Conservation (phyloP, 2,113 vertebrate species). For the Sprattus sprattus region DNA sequence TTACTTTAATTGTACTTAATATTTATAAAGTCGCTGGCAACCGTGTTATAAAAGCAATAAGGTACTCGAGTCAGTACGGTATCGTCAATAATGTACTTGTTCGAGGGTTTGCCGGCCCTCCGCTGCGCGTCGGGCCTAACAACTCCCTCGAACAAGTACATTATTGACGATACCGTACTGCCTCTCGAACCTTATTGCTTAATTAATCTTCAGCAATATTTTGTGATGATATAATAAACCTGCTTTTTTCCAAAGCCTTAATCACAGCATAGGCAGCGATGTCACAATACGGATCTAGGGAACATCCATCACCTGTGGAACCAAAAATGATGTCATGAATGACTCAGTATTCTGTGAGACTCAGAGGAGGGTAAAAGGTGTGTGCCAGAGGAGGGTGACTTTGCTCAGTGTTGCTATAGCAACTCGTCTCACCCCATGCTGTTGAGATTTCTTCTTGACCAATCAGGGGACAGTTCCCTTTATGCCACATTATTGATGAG, state of each 20-base stretch:
- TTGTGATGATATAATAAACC: background rate
- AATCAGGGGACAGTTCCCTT: constrained; percentile 58
- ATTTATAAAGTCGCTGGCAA: no score
- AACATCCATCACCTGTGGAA: constrained; percentile 18
- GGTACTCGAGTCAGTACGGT: no score
- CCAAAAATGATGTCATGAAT: constrained; percentile 14
- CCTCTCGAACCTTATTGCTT: no score
- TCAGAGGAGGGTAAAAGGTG: background rate
- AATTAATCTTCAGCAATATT: background rate
- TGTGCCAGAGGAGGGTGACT: constrained; percentile 51
- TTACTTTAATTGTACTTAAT: no score
- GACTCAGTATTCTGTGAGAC: background rate
- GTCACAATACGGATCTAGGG: background rate
- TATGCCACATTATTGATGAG: constrained; percentile 67
- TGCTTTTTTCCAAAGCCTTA: background rate
- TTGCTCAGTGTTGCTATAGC: constrained; percentile 69
- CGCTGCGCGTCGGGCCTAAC: no score
- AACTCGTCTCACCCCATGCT: constrained; percentile 71
- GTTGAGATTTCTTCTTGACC: constrained; percentile 61
- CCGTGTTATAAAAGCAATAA: no score
- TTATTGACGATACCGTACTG: no score
- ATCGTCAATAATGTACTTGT: no score
- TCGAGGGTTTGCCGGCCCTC: no score
- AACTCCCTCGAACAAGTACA: no score
- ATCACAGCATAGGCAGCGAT: background rate